Evolutionary conservation across 1,140 invertebrate species (phyloP).

Genomic region (honey bee (Apis mellifera)): DNA sequence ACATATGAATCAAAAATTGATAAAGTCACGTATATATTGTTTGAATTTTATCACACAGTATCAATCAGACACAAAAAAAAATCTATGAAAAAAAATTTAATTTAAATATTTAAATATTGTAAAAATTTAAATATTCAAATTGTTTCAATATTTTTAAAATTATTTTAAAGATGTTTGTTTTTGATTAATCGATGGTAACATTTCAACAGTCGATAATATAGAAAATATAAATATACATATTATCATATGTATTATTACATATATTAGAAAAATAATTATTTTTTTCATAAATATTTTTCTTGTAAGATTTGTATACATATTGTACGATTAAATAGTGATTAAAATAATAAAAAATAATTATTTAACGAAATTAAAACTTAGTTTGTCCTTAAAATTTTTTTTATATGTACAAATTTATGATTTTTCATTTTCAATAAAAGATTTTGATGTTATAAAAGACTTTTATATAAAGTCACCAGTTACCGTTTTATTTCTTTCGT

Average conservation of each 20-base stretch:
- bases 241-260: neutral
- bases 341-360: neutral
- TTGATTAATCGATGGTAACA: neutral
- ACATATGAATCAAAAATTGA: too few species aligned
- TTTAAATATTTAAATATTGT: too few species aligned
- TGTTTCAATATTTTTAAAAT: too few species aligned
- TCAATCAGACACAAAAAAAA: too few species aligned
- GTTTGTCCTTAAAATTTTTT: neutral
- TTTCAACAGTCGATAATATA: neutral
- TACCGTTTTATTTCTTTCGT: slow-evolving; percentile 16
- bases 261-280: neutral
- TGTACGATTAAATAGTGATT: neutral
- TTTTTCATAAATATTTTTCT: neutral
- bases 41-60: too few species aligned
- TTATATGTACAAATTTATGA: neutral
- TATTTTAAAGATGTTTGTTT: neutral
- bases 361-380: neutral
- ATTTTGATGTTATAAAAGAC: neutral
- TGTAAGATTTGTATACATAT: neutral
- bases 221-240: neutral
- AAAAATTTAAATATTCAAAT: too few species aligned
- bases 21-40: too few species aligned
- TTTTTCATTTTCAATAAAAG: neutral
- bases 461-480: neutral
- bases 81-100: too few species aligned